Percentiles rank a stretch among this genome's conserved stretches.
Evolutionary conservation across 2,888 invertebrate species (phyloP).

Genomic region (Athetis lepigone): DNA sequence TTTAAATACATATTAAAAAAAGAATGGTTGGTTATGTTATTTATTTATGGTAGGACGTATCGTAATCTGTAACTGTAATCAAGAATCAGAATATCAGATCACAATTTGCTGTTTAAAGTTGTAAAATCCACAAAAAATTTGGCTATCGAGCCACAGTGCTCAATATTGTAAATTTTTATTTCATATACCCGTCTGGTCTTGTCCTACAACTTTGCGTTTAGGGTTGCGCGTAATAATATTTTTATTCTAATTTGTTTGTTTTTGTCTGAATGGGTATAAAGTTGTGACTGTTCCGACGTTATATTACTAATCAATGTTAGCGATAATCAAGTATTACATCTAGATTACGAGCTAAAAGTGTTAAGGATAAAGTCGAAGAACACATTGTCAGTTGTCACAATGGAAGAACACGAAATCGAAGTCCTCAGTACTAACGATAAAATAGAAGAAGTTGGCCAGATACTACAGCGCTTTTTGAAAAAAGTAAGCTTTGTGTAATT

Average conservation of each 20-base stretch:
- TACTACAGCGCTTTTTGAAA: conserved; percentile 77
- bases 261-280: neutral
- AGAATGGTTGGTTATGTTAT: no score
- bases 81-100: no score
- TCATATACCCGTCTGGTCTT: no score
- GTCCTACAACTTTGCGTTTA: no score
- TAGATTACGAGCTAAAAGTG: neutral
- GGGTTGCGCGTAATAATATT: no score
- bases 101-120: no score
- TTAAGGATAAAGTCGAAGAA: neutral
- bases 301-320: neutral
- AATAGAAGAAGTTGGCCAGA: conserved; percentile 68
- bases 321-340: conserved; percentile 12
- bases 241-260: neutral
- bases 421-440: conserved; percentile 71
- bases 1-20: no score
- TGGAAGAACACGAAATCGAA: conserved; percentile 83
- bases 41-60: no score
- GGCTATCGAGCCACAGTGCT: no score
- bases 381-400: conserved; percentile 49
- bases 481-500: conserved; percentile 70
- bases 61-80: no score
- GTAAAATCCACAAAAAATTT: no score
- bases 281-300: neutral
- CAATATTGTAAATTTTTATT: no score